Percentiles rank a stretch among this genome's conserved stretches.
Evolutionary conservation across 53 echinoderm and acorn worm genomes (phyloP).

Genomic region (Apostichopus leukothele): DNA sequence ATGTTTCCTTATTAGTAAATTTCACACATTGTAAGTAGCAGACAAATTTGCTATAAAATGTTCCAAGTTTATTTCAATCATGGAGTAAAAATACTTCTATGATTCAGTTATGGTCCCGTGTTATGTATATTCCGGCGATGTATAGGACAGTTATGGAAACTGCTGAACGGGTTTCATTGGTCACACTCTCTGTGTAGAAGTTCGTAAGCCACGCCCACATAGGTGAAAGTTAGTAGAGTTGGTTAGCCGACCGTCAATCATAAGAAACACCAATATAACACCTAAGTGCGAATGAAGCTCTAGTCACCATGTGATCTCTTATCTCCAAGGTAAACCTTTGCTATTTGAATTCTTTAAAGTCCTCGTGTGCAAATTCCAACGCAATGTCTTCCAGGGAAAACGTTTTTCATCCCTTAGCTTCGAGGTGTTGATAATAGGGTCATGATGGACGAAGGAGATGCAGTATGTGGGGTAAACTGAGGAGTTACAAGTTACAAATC

Average conservation of each 20-base stretch:
- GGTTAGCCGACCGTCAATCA: slow-evolving; percentile 9
- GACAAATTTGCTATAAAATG: no score
- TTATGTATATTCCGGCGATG: no score
- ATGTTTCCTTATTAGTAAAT: no score
- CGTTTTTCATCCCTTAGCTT: neutral
- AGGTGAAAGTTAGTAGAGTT: neutral
- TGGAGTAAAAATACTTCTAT: no score
- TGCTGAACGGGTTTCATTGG: no score
- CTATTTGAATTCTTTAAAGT: slow-evolving; percentile 30
- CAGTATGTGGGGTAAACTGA: neutral
- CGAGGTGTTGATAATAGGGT: slow-evolving; percentile 31
- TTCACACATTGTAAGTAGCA: no score
- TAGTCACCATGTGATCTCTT: neutral
- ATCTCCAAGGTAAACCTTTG: neutral
- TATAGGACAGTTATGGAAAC: no score
- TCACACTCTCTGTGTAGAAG: neutral
- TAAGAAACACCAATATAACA: slow-evolving; percentile 23
- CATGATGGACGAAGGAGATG: slow-evolving; percentile 5
- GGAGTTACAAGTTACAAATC: neutral
- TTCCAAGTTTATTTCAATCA: no score
- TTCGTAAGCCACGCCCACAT: slow-evolving; percentile 15
- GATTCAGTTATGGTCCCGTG: no score
- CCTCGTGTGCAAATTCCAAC: slow-evolving; percentile 36
- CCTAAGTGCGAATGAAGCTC: slow-evolving; percentile 25
- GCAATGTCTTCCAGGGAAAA: slow-evolving; percentile 28